Base-by-base conservation (phyloP, 2,797 vertebrate genomes). In the Heliangelus exortis region DNA sequence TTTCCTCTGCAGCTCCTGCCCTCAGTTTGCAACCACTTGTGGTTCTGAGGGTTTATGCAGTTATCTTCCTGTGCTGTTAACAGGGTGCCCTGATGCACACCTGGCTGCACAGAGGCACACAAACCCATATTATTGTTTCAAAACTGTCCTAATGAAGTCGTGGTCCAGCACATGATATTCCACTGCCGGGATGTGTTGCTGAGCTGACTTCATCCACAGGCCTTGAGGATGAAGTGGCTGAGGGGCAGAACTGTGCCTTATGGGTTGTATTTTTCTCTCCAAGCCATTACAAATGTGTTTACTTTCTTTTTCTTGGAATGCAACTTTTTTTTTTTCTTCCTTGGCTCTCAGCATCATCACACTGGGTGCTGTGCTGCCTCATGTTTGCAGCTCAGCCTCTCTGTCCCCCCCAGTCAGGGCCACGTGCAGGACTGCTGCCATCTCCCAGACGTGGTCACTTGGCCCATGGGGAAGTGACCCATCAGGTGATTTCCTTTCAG, bases 31-130 rank as follows among this genome's bases (percentile, higher is more conserved):
- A 72, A 85, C 45, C 20, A 7, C 58, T 65, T 43, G 68, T 72
- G 83, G 68, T 79, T 79, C 68, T 74, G 68, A 87, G 78, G 48
- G 65, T 81, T 75, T 41, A 71, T 68, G 77, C 87, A 34, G 15
- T 80, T 0, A 1, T 50, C 15, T 6, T n/a, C 66, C 72, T 1
- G 3, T 45, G 55, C 45, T 20, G 39, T 47, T 74, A n/a, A 5
- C 17, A 15, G 2, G 3, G 22, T 53, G 28, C 22, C 63, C 68
- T 25, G 10, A 10, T 41, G 39, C 8, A 1, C 1, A 8, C 33
- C 61, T 43, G 77, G 7, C 34, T n/a, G 1, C 22, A 45, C 43
- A 45, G 16, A 18, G 69, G 50, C 45, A 25, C 29, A 59, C 62
- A 48, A 45, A 29, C 20, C 26, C 45, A 4, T 12, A 2, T 16